Percentiles rank a stretch among this genome's conserved stretches.
Evolutionary conservation across 2,797 vertebrate genomes (phyloP).

Genomic region (Trachops cirrhosus): DNA sequence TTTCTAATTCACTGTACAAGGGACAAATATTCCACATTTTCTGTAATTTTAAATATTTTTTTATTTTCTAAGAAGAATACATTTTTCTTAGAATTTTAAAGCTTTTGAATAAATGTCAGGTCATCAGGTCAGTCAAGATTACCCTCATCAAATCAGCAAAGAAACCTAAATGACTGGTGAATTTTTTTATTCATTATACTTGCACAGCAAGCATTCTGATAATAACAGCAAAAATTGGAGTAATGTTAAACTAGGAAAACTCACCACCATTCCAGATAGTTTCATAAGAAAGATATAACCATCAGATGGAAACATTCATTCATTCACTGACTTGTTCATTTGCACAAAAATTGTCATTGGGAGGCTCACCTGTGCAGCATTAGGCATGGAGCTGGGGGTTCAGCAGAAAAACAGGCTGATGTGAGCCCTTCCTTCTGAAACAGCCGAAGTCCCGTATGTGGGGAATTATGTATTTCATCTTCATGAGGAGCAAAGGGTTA

Average conservation of each 20-base stretch:
- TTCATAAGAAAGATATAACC: not conserved
- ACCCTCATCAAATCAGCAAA: not conserved
- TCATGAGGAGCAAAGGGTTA: not conserved
- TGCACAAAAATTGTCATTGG: not conserved
- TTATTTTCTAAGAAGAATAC: not conserved
- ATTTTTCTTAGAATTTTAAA: not conserved
- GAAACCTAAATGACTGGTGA: not conserved
- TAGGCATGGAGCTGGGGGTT: not conserved
- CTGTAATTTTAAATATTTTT: conserved; percentile 13
- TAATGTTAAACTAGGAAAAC: not conserved
- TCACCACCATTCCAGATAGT: not conserved
- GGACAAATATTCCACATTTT: not conserved
- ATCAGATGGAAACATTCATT: not conserved
- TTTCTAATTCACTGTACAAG: not conserved
- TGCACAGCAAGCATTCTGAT: not conserved
- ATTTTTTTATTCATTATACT: not conserved
- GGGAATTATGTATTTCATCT: not conserved
- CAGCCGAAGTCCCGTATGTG: not conserved
- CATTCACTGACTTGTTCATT: not conserved
- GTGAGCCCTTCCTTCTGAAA: not conserved
- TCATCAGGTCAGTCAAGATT: not conserved
- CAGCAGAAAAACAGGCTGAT: not conserved
- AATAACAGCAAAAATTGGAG: not conserved
- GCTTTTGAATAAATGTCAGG: not conserved
- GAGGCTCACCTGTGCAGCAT: not conserved